Percentiles rank a stretch among this genome's conserved stretches.
These are phyloP conservation scores for Callaeas wilsoni DNA, from an alignment of 2,113 vertebrate species.

Conservation along the genomic window DNA sequence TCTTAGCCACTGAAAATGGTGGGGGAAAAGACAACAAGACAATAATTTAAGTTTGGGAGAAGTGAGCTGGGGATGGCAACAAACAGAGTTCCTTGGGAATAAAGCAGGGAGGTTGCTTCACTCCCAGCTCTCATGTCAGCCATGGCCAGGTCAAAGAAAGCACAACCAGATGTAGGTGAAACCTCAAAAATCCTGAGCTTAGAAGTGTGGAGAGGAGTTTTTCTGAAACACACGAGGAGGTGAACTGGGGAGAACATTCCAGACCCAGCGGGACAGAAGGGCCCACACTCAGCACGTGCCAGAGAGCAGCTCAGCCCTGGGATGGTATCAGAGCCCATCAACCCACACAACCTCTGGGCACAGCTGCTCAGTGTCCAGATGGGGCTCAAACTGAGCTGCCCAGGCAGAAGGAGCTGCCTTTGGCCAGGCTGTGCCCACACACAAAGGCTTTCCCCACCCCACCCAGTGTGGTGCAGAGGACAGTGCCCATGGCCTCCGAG, in stretches of 20 bases:
- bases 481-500: neutral
- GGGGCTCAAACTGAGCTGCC: neutral
- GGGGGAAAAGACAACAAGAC: neutral
- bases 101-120: neutral
- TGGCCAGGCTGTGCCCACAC: neutral
- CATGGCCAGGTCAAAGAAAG: neutral
- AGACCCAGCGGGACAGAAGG: neutral
- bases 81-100: neutral
- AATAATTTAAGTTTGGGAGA: neutral
- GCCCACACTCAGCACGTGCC: rapidly evolving
- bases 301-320: neutral
- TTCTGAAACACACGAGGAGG: neutral
- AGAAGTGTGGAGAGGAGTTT: neutral
- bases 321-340: neutral
- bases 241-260: neutral
- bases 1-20: neutral
- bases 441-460: neutral
- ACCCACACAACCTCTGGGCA: neutral
- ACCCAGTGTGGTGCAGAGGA: neutral
- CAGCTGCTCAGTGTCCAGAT: neutral
- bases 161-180: neutral
- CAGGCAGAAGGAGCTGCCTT: neutral
- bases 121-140: neutral
- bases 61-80: neutral
- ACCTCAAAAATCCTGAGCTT: neutral